Base-by-base conservation (phyloP, 1,140 invertebrate genomes). In the Drosophila dunni region DNA sequence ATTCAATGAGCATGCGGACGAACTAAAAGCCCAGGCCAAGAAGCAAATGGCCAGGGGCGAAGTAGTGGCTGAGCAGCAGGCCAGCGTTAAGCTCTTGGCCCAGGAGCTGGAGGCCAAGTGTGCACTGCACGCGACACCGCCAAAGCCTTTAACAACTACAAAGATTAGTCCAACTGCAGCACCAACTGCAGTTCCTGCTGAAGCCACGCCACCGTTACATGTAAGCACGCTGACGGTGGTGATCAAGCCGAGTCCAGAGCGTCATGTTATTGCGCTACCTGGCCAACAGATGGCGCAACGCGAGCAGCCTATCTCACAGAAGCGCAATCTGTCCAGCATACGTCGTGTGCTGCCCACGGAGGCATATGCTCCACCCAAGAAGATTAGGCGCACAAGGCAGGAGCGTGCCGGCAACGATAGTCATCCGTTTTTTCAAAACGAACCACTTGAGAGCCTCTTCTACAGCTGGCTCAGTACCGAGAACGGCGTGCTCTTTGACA, bases 331-430 rank as follows among this genome's bases (percentile, higher is more conserved):
- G n/a, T 53, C 78, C n/a, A 63, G 75, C 11, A 91, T 92, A 54
- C 81, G 90, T 7, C 40, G 66, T 6, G 20, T 50, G 0, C 11
- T 90, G 44, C 79, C 88, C 15, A 89, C 78, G 2, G 90, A 92
- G 34, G 73, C 85, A 3, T 91, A 88, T 79, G 88, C 84, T 3
- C 91, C 91, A 17, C 91, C 91, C 10, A 92, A 91, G 56, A 91
- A 92, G 48, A 92, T 92, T 17, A 76, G 91, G 1, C 84, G 88
- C 29, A 92, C 91, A 0, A 71, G 79, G 1, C 66, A 78, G 29
- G 90, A 91, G 64, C 78, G 78, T 34, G 34, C 36, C 24, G 66
- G 79, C 7, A 42, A 51, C 13, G 82, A 86, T 0, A 62, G 42
- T 9, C 72, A 89, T 5, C 62, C 71, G 36, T 86, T 91, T 80